A percentile compares a stretch with the other conserved stretches of the same genome.
Evolutionary conservation across 2,888 invertebrate genomes (phyloP).

Genomic region (Chrysolina oricalcia): DNA sequence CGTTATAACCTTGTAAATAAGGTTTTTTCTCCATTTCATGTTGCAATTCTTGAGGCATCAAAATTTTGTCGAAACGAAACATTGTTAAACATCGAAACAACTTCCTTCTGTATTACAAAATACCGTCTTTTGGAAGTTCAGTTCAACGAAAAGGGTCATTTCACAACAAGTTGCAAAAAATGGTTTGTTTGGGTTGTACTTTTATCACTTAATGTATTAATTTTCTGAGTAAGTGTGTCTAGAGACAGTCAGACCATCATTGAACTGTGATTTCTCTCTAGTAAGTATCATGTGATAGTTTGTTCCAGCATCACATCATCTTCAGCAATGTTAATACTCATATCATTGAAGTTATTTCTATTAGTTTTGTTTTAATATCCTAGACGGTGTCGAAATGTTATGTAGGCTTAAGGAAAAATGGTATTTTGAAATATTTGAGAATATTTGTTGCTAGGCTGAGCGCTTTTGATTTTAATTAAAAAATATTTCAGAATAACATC

Average conservation of each 20-base stretch:
- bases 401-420: conserved; percentile 14
- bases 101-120: background rate
- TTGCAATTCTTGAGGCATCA: no score
- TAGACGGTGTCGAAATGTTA: conserved; percentile 10
- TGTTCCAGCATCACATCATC: conserved; percentile 42
- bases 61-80: background rate
- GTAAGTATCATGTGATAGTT: conserved; percentile 37
- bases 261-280: conserved; percentile 11
- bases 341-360: conserved; percentile 19
- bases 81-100: background rate
- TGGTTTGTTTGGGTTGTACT: background rate
- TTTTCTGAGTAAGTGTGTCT: conserved; percentile 16
- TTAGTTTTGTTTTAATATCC: background rate
- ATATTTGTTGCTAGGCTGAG: background rate
- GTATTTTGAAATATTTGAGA: background rate
- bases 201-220: background rate
- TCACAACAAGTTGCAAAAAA: no score
- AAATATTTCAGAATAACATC: no score
- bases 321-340: conserved; percentile 48
- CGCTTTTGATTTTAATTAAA: background rate
- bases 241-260: conserved; percentile 2
- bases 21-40: no score
- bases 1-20: no score
- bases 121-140: background rate
- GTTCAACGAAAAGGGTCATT: background rate